Percentiles rank a stretch among this genome's conserved stretches.
phyloP scores from a whole-genome alignment of 1,140 invertebrate species.

The Heliconius congener region DNA sequence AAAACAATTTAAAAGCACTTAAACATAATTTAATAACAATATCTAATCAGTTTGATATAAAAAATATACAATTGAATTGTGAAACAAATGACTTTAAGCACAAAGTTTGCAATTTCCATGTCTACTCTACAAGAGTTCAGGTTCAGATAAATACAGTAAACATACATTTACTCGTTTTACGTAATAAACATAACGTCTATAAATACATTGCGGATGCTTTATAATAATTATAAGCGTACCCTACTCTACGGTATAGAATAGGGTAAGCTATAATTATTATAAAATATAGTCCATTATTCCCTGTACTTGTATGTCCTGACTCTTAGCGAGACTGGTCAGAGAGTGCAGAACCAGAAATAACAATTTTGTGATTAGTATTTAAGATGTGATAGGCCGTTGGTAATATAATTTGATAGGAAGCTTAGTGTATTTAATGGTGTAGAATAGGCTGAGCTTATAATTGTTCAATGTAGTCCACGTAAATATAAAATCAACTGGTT shows the following conservation, averaged over 20 bases:
- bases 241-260: not conserved
- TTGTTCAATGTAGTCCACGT: too few relatives aligned
- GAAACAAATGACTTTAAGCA: too few relatives aligned
- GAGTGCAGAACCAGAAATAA: not conserved
- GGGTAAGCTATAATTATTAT: conserved; percentile 17
- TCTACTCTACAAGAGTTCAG: not conserved
- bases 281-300: conserved; percentile 25
- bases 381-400: not conserved
- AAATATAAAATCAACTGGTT: too few relatives aligned
- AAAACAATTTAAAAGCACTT: too few relatives aligned
- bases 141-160: not conserved
- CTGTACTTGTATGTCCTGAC: not conserved
- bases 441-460: too few relatives aligned
- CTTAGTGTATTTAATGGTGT: too few relatives aligned
- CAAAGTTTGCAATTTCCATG: not conserved
- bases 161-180: not conserved
- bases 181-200: not conserved
- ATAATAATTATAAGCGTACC: too few relatives aligned
- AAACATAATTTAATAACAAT: too few relatives aligned
- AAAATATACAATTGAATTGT: too few relatives aligned
- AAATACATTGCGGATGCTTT: not conserved
- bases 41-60: too few relatives aligned
- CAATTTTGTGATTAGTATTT: conserved; percentile 24
- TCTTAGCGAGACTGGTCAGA: not conserved
- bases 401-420: not conserved